phyloP scores from a whole-genome alignment of 2,113 vertebrate species.

The Dunckerocampus dactyliophorus region DNA sequence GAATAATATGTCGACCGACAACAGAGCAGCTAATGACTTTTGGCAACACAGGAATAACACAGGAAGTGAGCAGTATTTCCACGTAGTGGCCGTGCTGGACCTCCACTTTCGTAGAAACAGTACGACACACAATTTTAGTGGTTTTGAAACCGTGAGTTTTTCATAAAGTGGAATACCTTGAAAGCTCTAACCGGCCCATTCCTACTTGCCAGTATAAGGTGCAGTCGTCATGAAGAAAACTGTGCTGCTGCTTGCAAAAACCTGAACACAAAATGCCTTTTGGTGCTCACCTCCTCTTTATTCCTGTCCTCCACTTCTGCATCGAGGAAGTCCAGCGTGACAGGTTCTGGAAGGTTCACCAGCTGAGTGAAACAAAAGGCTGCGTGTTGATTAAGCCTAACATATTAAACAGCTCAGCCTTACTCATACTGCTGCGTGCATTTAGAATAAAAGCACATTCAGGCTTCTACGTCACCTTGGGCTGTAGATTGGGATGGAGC shows the following conservation, averaged over 20 bases:
- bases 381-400: background rate
- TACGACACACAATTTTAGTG: too few relatives aligned
- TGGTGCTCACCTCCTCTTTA: conserved; percentile 84
- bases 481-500: conserved; percentile 93
- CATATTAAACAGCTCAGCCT: background rate
- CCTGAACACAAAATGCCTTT: conserved; percentile 17
- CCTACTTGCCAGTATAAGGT: background rate
- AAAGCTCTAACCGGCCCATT: too few relatives aligned
- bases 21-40: too few relatives aligned
- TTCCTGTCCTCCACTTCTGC: conserved; percentile 94
- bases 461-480: conserved; percentile 74
- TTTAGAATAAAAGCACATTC: background rate
- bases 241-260: conserved; percentile 9
- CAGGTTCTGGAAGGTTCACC: conserved; percentile 90
- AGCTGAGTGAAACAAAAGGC: conserved; percentile 62
- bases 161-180: too few relatives aligned
- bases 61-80: too few relatives aligned
- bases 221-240: conserved; percentile 1
- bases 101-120: too few relatives aligned
- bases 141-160: too few relatives aligned
- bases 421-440: background rate
- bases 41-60: too few relatives aligned
- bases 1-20: too few relatives aligned
- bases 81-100: too few relatives aligned
- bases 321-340: conserved; percentile 94